Conservation (phyloP, 2,113 vertebrate species). For the Seriola dumerili region DNA sequence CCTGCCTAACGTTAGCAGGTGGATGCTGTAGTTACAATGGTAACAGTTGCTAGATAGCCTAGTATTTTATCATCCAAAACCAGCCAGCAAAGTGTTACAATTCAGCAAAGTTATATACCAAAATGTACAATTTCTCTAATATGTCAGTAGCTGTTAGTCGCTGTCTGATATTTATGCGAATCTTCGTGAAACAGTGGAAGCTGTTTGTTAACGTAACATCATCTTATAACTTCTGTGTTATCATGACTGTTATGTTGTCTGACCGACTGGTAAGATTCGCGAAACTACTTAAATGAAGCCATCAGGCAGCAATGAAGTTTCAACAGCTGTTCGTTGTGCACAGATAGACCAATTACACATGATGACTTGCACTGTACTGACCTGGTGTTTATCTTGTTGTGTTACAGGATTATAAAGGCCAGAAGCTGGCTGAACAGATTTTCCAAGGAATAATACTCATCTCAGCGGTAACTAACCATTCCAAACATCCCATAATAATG, state of each 20-base stretch:
- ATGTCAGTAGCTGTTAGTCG: neutral
- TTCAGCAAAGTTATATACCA: neutral
- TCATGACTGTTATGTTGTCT: neutral
- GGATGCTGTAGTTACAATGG: neutral
- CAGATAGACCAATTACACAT: neutral
- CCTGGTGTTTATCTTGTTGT: neutral
- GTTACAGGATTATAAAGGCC: slow-evolving; percentile 96
- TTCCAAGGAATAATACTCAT: slow-evolving; percentile 97
- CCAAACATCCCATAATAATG: neutral
- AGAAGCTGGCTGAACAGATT: slow-evolving; percentile 97
- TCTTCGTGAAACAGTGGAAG: neutral
- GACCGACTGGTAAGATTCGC: too few relatives aligned
- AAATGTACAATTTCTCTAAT: neutral
- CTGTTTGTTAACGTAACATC: neutral
- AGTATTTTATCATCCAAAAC: neutral
- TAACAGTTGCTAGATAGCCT: slow-evolving; percentile 42
- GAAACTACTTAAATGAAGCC: neutral
- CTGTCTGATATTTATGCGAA: neutral
- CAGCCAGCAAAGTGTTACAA: neutral
- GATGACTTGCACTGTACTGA: too few relatives aligned
- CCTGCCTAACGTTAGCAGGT: neutral
- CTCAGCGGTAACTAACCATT: slow-evolving; percentile 90
- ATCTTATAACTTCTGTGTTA: neutral
- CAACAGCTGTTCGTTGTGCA: neutral
- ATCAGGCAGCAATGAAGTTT: too few relatives aligned